Conservation (phyloP, 2,888 invertebrate species). For the Vesta saturnalis region DNA sequence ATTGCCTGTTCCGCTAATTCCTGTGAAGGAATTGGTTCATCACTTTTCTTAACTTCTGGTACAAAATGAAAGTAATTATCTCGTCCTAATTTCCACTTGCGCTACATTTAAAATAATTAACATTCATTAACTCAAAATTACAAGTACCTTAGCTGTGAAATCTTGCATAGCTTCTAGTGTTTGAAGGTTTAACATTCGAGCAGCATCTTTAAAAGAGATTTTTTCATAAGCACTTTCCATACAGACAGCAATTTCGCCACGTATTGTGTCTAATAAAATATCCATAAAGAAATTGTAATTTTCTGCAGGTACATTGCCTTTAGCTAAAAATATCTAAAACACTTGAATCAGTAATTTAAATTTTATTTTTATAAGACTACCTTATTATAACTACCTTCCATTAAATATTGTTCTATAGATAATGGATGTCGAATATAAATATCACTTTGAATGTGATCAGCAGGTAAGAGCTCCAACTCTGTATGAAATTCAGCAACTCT, state of each 20-base stretch:
- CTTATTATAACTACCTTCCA: slow-evolving; percentile 99
- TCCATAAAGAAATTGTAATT: slow-evolving; percentile 98
- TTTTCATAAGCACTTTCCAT: slow-evolving; percentile 96
- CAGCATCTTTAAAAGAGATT: slow-evolving; percentile 87
- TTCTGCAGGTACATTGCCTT: slow-evolving; percentile 95
- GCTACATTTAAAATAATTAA: slow-evolving; percentile 52
- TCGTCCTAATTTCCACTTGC: slow-evolving; percentile 82
- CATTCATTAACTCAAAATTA: not conserved
- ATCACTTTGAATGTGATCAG: slow-evolving; percentile 91
- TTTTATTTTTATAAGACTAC: slow-evolving; percentile 58
- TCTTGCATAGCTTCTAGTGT: slow-evolving; percentile 80
- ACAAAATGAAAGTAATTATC: slow-evolving; percentile 87
- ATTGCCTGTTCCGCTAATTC: slow-evolving; percentile 94
- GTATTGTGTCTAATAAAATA: slow-evolving; percentile 92
- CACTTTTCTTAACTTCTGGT: slow-evolving; percentile 77
- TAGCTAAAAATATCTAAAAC: slow-evolving; percentile 81
- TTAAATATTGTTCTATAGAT: slow-evolving; percentile 96
- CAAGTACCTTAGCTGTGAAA: slow-evolving; percentile 81
- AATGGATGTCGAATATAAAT: slow-evolving; percentile 95
- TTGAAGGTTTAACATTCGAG: slow-evolving; percentile 86
- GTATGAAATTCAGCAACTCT: slow-evolving; percentile 99
- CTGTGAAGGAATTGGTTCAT: slow-evolving; percentile 86
- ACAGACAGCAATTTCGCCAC: slow-evolving; percentile 96
- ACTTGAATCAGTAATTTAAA: not conserved
- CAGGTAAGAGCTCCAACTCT: slow-evolving; percentile 91